Evolutionary conservation across 1,140 invertebrate species (phyloP).

Genomic region (Chrysomallon squamiferum): DNA sequence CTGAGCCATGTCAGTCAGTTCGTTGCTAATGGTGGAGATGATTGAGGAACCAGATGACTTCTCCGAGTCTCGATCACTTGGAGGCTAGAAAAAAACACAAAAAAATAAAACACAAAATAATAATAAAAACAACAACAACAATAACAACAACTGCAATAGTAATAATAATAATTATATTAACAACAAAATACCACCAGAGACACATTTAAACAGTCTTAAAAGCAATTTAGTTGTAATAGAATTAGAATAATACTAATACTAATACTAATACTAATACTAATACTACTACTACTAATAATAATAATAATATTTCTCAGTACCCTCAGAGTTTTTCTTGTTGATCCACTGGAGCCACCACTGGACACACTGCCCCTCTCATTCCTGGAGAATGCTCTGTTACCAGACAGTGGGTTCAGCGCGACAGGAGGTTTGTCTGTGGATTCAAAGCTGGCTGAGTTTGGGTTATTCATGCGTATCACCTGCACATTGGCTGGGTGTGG

Average conservation of each 20-base stretch:
- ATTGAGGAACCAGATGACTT: constrained; percentile 48
- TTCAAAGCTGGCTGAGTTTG: constrained; percentile 32
- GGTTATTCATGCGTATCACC: constrained; percentile 33
- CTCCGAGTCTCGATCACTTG: constrained; percentile 25
- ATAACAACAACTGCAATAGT: neutral
- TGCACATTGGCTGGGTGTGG: constrained; percentile 30
- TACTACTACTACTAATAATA: too few species aligned
- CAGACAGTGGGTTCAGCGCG: constrained; percentile 5
- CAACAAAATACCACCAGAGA: too few species aligned
- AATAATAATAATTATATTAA: neutral
- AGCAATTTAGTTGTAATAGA: too few species aligned
- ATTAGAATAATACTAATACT: too few species aligned
- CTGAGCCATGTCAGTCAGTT: constrained; percentile 56
- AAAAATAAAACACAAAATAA: neutral
- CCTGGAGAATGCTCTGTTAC: constrained; percentile 8
- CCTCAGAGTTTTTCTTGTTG: constrained; percentile 19
- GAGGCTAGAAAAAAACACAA: neutral
- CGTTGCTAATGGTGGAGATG: constrained; percentile 59
- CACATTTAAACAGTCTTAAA: too few species aligned
- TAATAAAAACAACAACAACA: neutral
- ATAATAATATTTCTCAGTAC: too few species aligned
- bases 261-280: too few species aligned
- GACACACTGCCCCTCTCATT: constrained; percentile 16
- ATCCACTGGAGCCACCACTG: constrained; percentile 14
- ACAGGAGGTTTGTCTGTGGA: constrained; percentile 39